Evolutionary conservation across 2,113 vertebrate genomes (phyloP), one percentile per base, ranked within the genome.

Genomic region (Stigmatopora nigra): DNA sequence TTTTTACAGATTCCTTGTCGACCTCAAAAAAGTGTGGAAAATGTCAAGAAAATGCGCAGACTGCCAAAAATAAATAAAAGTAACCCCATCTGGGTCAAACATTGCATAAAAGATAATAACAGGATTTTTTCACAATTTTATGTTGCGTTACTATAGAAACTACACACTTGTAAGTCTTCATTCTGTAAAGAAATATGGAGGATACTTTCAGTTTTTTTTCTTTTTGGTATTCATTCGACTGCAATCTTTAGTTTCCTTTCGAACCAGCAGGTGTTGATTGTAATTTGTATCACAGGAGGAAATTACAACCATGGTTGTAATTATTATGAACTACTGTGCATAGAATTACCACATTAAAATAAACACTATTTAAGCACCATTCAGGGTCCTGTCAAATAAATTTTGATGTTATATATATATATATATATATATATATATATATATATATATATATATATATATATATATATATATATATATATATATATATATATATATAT

Each of bases 101-200:
- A 7, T 6, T 64, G 14, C 12, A 63, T 36, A 73, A 78, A 73
- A 57, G 55, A 67, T 64, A 19, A 22, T 80, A 69, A 84, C 72
- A 81, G 61, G 72, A 77, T 78, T 77, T 79, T 77, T 80, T 64
- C 61, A 69, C 77, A 78, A 76, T 81, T 82, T 73, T 69, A 72
- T 68, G 70, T 76, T 16, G 57, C 1, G 78, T 86, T 80, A 71
- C 84, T 81, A 86, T 82, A 79, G 81, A 62, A 86, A 88, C 81
- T 64, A 63, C 67, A 71, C 78, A 58, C 56, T 69, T 25, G 59
- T 47, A 46, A 63, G 64, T 56, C 46, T 69, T 61, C 63, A 36
- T 63, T 57, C 36, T 22, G 55, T 45, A 46, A 49, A 11, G 63
- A 61, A 57, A 57, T 38, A 31, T 49, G 7, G 25, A 31, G 25